phyloP scores from a whole-genome alignment of 2,888 invertebrate genomes.

The Nymphalis urticae region DNA sequence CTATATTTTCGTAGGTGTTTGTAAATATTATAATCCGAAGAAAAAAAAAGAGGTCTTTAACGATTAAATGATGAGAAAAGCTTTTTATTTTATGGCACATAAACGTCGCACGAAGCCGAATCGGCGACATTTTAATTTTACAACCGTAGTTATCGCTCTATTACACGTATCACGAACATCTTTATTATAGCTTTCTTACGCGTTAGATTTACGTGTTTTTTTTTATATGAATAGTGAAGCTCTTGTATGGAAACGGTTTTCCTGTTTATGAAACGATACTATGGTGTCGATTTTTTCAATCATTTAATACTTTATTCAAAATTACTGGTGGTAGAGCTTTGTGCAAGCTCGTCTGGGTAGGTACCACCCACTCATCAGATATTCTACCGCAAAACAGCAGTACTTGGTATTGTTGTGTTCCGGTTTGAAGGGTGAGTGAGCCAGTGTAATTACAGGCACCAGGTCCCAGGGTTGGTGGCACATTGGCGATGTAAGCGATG shows the following conservation, averaged over 20 bases:
- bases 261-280: background rate
- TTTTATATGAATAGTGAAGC: background rate
- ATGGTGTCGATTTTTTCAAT: background rate
- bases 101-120: constrained; percentile 1
- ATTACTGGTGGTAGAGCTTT: no score
- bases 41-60: background rate
- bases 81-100: constrained; percentile 2
- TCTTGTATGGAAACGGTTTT: background rate
- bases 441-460: no score
- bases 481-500: no score
- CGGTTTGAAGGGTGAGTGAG: no score
- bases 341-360: no score
- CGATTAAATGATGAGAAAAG: background rate
- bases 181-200: background rate
- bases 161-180: constrained; percentile 10
- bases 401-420: no score
- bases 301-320: no score
- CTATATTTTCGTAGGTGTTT: no score
- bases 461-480: no score
- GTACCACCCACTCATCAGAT: no score
- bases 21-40: background rate
- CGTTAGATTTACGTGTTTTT: background rate
- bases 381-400: no score
- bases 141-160: constrained; percentile 11
- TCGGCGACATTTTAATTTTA: constrained; percentile 6